Conservation (phyloP, 2,888 invertebrate species). For the Stenodera caucasica region DNA sequence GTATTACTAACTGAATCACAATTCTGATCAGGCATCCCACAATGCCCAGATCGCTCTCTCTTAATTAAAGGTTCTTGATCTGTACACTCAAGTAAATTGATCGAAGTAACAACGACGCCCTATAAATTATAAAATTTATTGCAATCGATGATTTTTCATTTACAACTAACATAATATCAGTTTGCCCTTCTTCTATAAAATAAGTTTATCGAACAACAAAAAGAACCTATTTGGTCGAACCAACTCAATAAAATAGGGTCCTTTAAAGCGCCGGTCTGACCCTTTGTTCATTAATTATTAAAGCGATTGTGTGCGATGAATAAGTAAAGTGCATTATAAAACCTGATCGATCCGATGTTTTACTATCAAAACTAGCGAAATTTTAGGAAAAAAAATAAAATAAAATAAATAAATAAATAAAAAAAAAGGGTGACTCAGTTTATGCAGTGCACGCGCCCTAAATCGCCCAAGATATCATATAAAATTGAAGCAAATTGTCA, state of each 20-base stretch:
- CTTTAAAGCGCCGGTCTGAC: slow-evolving; percentile 54
- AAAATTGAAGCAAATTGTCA: slow-evolving; percentile 55
- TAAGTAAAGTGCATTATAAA: slow-evolving; percentile 57
- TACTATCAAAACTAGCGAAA: neutral
- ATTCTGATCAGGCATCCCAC: slow-evolving; percentile 13
- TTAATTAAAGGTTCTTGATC: slow-evolving; percentile 27
- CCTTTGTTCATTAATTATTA: slow-evolving; percentile 55
- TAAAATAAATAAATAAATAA: neutral
- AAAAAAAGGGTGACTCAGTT: slow-evolving; percentile 6
- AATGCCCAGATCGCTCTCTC: slow-evolving; percentile 15
- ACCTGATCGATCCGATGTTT: slow-evolving; percentile 37
- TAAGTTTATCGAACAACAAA: slow-evolving; percentile 57
- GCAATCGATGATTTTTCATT: slow-evolving; percentile 25
- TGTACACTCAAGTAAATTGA: slow-evolving; percentile 9
- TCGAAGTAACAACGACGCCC: slow-evolving; percentile 2
- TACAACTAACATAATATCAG: slow-evolving; percentile 39
- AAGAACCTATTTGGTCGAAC: slow-evolving; percentile 55
- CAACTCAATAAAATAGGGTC: slow-evolving; percentile 56
- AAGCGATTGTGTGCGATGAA: slow-evolving; percentile 57
- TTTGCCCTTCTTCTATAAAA: too few species aligned
- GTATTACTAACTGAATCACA: slow-evolving; percentile 25
- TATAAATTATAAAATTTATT: too few species aligned
- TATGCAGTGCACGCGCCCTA: slow-evolving; percentile 51
- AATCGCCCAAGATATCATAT: slow-evolving; percentile 50
- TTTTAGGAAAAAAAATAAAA: neutral